Evolutionary conservation across 2,888 invertebrate species (phyloP).

Genomic region (Hipparchia sbordonii): DNA sequence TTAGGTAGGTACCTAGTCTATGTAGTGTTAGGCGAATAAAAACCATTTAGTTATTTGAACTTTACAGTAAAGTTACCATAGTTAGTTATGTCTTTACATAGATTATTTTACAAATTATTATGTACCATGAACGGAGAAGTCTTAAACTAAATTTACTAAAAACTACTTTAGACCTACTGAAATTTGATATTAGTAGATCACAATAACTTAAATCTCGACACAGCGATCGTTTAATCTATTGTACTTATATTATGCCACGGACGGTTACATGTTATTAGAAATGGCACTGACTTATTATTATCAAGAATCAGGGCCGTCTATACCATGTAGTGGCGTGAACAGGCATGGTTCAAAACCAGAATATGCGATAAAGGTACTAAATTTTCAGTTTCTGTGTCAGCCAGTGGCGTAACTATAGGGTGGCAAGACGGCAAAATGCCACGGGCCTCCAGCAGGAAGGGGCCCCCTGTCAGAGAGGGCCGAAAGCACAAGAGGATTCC

Average conservation of each 20-base stretch:
- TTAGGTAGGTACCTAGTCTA: too few species aligned
- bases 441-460: too few species aligned
- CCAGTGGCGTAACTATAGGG: too few species aligned
- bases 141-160: conserved; percentile 10
- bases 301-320: neutral
- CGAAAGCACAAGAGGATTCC: too few species aligned
- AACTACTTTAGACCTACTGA: neutral
- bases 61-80: neutral
- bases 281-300: conserved; percentile 52
- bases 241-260: conserved; percentile 49
- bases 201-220: too few species aligned
- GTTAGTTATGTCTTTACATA: neutral
- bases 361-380: too few species aligned
- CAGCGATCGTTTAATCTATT: conserved; percentile 28
- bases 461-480: too few species aligned
- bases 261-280: conserved; percentile 43
- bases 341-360: too few species aligned
- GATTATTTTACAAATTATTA: neutral
- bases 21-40: too few species aligned
- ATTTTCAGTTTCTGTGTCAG: too few species aligned
- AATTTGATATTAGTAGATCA: neutral
- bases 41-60: neutral
- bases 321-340: neutral
- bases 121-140: neutral
- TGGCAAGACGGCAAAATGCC: too few species aligned